phyloP scores from a whole-genome alignment of 2,888 invertebrate genomes.

The Nasonovia ribisnigri region DNA sequence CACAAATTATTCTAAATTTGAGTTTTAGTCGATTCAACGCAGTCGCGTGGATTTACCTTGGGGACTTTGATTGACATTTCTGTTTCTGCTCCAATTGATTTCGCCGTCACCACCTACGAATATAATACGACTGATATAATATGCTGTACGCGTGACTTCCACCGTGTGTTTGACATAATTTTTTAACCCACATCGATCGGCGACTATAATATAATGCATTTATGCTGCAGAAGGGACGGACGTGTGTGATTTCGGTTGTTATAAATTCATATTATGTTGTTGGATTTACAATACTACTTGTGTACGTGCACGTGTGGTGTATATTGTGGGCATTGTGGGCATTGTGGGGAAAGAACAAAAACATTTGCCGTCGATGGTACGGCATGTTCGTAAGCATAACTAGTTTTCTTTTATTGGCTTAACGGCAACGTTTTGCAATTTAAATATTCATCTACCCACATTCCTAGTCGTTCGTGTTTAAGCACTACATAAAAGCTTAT shows the following conservation, averaged over 20 bases:
- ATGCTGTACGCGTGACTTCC: neutral
- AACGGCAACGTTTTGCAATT: conserved; percentile 50
- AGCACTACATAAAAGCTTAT: conserved; percentile 41
- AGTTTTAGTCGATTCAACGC: neutral
- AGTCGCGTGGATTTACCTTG: neutral
- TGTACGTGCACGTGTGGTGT: neutral
- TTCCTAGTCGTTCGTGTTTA: conserved; percentile 6
- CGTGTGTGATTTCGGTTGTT: neutral
- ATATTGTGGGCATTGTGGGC: neutral
- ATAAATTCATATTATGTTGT: neutral
- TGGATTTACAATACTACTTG: neutral
- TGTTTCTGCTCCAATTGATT: conserved; percentile 17
- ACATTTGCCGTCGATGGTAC: neutral
- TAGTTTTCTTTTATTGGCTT: conserved; percentile 49
- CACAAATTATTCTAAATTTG: neutral
- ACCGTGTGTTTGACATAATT: neutral
- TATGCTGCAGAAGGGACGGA: neutral
- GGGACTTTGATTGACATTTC: conserved; percentile 25
- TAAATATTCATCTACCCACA: conserved; percentile 47
- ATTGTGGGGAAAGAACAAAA: neutral
- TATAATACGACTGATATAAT: neutral
- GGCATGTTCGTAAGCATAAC: neutral
- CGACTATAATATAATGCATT: neutral
- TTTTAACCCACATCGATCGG: neutral
- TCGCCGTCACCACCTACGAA: neutral